A percentile compares a stretch with the other conserved stretches of the same genome.
phyloP scores from a whole-genome alignment of 2,888 invertebrate genomes.

The Anthophora plumipes region DNA sequence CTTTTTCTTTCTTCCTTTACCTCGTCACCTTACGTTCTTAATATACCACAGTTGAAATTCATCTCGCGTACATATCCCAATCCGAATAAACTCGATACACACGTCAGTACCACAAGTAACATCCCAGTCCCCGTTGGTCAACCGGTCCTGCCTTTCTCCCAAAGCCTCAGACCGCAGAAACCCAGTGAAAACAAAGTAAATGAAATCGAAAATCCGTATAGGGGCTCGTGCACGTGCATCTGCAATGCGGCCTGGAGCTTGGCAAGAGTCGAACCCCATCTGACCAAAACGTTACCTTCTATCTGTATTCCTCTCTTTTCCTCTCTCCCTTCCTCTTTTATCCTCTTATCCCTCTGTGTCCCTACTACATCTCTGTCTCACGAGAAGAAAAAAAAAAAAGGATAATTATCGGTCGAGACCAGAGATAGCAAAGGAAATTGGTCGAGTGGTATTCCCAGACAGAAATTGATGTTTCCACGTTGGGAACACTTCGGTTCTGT shows the following conservation, averaged over 20 bases:
- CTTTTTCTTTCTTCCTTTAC: too few relatives aligned
- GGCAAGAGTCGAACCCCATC: slow-evolving; percentile 65
- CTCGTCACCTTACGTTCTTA: too few relatives aligned
- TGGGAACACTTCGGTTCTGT: slow-evolving; percentile 22
- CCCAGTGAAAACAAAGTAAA: slow-evolving; percentile 54
- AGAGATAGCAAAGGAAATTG: slow-evolving; percentile 53
- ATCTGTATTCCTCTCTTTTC: background rate
- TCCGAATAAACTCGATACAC: background rate
- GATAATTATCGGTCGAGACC: slow-evolving; percentile 61
- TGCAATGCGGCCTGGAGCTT: slow-evolving; percentile 77
- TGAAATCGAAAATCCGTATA: slow-evolving; percentile 67
- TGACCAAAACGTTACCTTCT: slow-evolving; percentile 52
- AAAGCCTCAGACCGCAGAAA: slow-evolving; percentile 1
- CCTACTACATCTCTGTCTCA: slow-evolving; percentile 14
- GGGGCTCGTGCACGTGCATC: slow-evolving; percentile 74
- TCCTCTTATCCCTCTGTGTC: background rate
- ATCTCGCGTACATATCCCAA: background rate
- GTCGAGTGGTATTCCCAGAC: slow-evolving; percentile 19
- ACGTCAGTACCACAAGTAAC: background rate
- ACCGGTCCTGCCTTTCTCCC: background rate
- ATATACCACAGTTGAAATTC: background rate
- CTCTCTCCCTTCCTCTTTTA: background rate
- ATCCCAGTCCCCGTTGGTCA: background rate
- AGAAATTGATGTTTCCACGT: slow-evolving; percentile 42
- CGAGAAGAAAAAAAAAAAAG: slow-evolving; percentile 47